These are phyloP conservation scores for Acanthisitta chloris DNA, from an alignment of 2,113 vertebrate species.

Conservation along the genomic window DNA sequence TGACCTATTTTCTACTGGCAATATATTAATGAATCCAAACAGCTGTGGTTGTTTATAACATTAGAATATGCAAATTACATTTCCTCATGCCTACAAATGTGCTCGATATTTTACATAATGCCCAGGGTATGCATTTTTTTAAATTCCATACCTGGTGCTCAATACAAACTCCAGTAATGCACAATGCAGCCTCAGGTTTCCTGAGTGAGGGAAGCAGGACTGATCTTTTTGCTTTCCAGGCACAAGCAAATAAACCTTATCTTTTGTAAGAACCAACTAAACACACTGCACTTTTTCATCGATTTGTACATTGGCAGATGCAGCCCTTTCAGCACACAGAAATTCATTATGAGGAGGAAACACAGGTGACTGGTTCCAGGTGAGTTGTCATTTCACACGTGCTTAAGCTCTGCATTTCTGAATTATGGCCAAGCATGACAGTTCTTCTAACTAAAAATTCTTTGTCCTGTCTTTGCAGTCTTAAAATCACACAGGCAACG, in stretches of 20 bases:
- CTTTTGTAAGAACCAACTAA: not conserved
- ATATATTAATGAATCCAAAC: not conserved
- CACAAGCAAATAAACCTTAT: not conserved
- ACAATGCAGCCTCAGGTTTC: not conserved
- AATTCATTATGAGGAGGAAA: not conserved
- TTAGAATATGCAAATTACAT: not conserved
- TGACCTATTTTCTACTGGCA: slow-evolving; percentile 41
- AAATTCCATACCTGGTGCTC: not conserved
- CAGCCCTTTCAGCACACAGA: not conserved
- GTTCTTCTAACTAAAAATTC: not conserved
- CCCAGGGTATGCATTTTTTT: not conserved
- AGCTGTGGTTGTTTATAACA: slow-evolving; percentile 9
- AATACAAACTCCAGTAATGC: not conserved
- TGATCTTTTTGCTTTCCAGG: not conserved
- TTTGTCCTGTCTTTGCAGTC: not conserved
- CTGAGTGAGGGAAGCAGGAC: not conserved
- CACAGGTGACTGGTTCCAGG: not conserved
- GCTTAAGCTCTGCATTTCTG: not conserved
- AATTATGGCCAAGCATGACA: not conserved
- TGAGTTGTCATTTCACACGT: not conserved
- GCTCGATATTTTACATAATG: not conserved
- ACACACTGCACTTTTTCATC: not conserved
- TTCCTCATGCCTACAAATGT: not conserved
- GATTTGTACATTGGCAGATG: not conserved
- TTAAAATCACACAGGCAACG: not conserved